Evolutionary conservation across 2,888 invertebrate species (phyloP), one percentile per base, ranked within the genome.

Genomic region (Scaeva pyrastri): DNA sequence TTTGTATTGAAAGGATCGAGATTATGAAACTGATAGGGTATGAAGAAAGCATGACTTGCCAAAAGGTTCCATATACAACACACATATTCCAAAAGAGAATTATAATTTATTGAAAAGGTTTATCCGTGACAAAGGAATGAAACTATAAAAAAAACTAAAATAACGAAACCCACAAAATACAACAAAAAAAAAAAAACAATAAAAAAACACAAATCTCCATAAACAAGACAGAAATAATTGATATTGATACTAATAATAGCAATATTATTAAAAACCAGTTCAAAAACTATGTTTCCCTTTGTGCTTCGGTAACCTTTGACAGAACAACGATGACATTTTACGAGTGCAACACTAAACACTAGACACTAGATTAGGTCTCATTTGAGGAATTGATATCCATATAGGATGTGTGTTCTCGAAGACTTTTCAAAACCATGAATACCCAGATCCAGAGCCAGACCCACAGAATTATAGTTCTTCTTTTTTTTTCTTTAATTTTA

Each of bases 21-120:
- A 58, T 58, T 58, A 39, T 58, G 39, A 58, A 58, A 58, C 19
- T 21, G 58, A 58, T 58, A 58, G 39, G 21, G 8, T 4, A 58
- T 39, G 39, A 58, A 26, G n/a, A 52, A 26, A 52, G 52, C 52
- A 23, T 52, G 52, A 26, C 52, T 26, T 7, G 52, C 21, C 50
- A 23, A 14, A 52, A 52, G 52, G 52, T 26, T 52, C 23, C 8
- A 8, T 26, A 52, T 52, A 26, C 8, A 52, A 23, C 8, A 23
- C 21, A 7, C 23, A 23, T 26, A 50, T 26, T 23, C 12, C n/a
- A 14, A 52, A 26, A 52, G 2, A 0, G 26, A 52, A 52, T 26
- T 26, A 31, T 31, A 14, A 52, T 23, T 26, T 26, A 26, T 52
- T n/a, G 8, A 52, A 26, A 26, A 7, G 23, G 23, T 26, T 23